Percentiles rank a stretch among this genome's conserved stretches.
These are phyloP conservation scores for Gerris lacustris DNA, from an alignment of 2,888 invertebrate genomes.

Conservation along the genomic window DNA sequence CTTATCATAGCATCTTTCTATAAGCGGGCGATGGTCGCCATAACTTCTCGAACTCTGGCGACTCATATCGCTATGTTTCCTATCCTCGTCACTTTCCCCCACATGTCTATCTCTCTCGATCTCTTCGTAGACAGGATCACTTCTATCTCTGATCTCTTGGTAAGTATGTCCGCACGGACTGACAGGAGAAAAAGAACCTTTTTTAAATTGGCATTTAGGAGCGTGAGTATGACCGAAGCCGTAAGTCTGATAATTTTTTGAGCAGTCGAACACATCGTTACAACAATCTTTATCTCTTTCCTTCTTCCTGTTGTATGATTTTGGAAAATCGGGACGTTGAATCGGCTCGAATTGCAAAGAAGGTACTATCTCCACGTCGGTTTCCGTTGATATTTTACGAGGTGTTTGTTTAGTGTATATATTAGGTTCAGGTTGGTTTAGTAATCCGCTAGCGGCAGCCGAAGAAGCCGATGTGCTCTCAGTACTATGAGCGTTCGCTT, in stretches of 20 bases:
- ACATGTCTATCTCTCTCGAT: slow-evolving; percentile 54
- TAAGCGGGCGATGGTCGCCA: slow-evolving; percentile 67
- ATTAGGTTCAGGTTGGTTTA: slow-evolving; percentile 24
- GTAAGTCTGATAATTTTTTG: slow-evolving; percentile 16
- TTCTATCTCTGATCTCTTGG: slow-evolving; percentile 54
- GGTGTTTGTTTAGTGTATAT: slow-evolving; percentile 43
- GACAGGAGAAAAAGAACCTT: slow-evolving; percentile 34
- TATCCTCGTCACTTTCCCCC: slow-evolving; percentile 66
- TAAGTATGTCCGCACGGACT: slow-evolving; percentile 63
- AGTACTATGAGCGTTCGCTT: slow-evolving; percentile 37
- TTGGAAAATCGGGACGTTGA: neutral
- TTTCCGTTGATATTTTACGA: slow-evolving; percentile 50
- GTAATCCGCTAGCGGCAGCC: slow-evolving; percentile 37
- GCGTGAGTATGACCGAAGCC: slow-evolving; percentile 25
- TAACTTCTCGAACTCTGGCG: slow-evolving; percentile 60
- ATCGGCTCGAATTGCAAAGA: slow-evolving; percentile 18
- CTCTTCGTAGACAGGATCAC: slow-evolving; percentile 69
- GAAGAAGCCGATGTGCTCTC: slow-evolving; percentile 38
- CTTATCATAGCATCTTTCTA: slow-evolving; percentile 44
- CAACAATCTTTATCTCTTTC: neutral
- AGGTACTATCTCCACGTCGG: slow-evolving; percentile 50
- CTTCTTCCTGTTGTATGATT: neutral
- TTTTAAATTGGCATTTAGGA: slow-evolving; percentile 22
- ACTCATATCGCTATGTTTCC: slow-evolving; percentile 58
- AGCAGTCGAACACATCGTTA: neutral